A percentile compares a stretch with the other conserved stretches of the same genome.
These are phyloP conservation scores for Coboldia fuscipes DNA, from an alignment of 1,140 invertebrate genomes.

Conservation along the genomic window DNA sequence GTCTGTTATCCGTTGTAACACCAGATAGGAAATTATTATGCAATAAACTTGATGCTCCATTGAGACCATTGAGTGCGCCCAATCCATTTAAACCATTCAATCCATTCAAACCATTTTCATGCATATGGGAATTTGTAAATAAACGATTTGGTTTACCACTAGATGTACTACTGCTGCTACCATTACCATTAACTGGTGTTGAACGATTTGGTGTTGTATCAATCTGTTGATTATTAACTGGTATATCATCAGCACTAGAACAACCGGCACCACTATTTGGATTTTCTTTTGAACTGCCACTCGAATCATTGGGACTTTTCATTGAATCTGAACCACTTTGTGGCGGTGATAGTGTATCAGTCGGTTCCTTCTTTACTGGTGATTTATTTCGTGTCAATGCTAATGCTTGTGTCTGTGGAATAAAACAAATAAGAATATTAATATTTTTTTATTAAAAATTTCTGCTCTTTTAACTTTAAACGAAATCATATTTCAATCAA, in stretches of 20 bases:
- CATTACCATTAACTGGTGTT: neutral
- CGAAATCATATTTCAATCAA: neutral
- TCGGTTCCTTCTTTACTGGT: constrained; percentile 18
- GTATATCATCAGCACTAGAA: neutral
- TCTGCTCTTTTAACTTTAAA: neutral
- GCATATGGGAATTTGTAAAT: neutral
- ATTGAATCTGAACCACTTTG: neutral
- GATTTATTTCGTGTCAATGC: constrained; percentile 17
- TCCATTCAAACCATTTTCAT: neutral
- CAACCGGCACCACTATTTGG: neutral
- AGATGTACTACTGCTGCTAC: neutral
- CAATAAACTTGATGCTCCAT: neutral
- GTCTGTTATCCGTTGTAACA: neutral
- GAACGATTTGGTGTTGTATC: no score
- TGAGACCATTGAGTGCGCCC: neutral
- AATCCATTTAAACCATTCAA: no score
- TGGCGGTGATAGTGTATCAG: constrained; percentile 10
- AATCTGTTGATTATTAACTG: neutral
- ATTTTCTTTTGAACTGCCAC: no score
- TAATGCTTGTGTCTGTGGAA: constrained; percentile 16
- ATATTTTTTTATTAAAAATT: neutral
- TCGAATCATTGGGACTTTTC: neutral
- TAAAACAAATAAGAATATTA: neutral
- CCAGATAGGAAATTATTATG: constrained; percentile 1
- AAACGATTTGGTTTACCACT: neutral